phyloP scores from a whole-genome alignment of 2,797 vertebrate species.

The Merluccius polli region DNA sequence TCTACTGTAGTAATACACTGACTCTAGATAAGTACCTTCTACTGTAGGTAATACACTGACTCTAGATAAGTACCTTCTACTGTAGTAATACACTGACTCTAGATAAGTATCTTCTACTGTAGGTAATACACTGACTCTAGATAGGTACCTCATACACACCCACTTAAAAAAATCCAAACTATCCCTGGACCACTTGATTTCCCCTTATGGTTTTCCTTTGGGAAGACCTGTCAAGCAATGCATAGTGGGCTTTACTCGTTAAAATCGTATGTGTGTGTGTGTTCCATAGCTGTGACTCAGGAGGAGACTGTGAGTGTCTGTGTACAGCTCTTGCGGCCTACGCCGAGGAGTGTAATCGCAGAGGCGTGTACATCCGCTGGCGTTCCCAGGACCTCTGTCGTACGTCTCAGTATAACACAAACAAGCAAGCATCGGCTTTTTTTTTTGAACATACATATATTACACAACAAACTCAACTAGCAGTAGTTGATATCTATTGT shows the following conservation, averaged over 20 bases:
- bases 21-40: too few relatives aligned
- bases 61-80: too few relatives aligned
- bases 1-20: too few relatives aligned
- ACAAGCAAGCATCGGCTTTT: background rate
- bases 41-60: too few relatives aligned
- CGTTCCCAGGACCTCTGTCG: conserved; percentile 89
- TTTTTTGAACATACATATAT: background rate
- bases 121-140: too few relatives aligned
- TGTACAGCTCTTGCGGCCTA: conserved; percentile 87
- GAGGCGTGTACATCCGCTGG: conserved; percentile 79
- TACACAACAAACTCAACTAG: background rate
- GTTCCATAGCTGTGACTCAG: conserved; percentile 81
- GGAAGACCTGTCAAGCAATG: background rate
- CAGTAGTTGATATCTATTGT: background rate
- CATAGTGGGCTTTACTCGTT: too few relatives aligned
- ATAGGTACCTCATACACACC: too few relatives aligned
- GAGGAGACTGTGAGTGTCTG: conserved; percentile 90
- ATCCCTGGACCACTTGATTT: too few relatives aligned
- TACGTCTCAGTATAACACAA: conserved; percentile 56
- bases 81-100: too few relatives aligned
- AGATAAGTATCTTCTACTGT: too few relatives aligned
- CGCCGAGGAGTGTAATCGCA: conserved; percentile 79
- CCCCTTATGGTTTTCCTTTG: too few relatives aligned
- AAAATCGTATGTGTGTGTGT: conserved; percentile 51
- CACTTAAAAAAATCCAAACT: too few relatives aligned